These are phyloP conservation scores for Euclidia mi DNA, from an alignment of 2,888 invertebrate genomes.

Conservation along the genomic window DNA sequence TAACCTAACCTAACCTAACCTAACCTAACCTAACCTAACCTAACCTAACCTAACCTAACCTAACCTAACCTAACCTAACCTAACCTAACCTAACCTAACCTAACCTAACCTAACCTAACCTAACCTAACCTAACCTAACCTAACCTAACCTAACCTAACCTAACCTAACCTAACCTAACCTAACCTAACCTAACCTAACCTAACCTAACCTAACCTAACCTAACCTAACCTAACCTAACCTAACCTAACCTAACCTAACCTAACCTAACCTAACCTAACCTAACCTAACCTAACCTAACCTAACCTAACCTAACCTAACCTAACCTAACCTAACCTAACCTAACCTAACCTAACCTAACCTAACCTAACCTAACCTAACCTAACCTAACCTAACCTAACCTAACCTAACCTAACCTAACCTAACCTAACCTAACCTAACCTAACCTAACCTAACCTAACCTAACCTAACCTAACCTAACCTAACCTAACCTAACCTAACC, in stretches of 20 bases:
- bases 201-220: slow-evolving; percentile 38
- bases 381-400: slow-evolving; percentile 41
- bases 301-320: slow-evolving; percentile 48
- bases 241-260: slow-evolving; percentile 37
- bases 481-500: slow-evolving; percentile 29
- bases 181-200: slow-evolving; percentile 39
- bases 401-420: slow-evolving; percentile 39
- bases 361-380: slow-evolving; percentile 43
- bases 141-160: slow-evolving; percentile 33
- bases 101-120: slow-evolving; percentile 29
- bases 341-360: slow-evolving; percentile 39
- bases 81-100: slow-evolving; percentile 7
- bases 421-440: slow-evolving; percentile 43
- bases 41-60: slow-evolving; percentile 13
- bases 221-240: slow-evolving; percentile 35
- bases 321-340: slow-evolving; percentile 45
- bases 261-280: slow-evolving; percentile 50
- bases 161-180: slow-evolving; percentile 38
- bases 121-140: slow-evolving; percentile 5
- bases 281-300: slow-evolving; percentile 42
- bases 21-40: slow-evolving; percentile 14
- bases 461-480: slow-evolving; percentile 37
- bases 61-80: slow-evolving; percentile 1
- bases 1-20: slow-evolving; percentile 10
- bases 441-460: slow-evolving; percentile 39